phyloP scores from a whole-genome alignment of 2,797 vertebrate species.

The Ciconia nigra region DNA sequence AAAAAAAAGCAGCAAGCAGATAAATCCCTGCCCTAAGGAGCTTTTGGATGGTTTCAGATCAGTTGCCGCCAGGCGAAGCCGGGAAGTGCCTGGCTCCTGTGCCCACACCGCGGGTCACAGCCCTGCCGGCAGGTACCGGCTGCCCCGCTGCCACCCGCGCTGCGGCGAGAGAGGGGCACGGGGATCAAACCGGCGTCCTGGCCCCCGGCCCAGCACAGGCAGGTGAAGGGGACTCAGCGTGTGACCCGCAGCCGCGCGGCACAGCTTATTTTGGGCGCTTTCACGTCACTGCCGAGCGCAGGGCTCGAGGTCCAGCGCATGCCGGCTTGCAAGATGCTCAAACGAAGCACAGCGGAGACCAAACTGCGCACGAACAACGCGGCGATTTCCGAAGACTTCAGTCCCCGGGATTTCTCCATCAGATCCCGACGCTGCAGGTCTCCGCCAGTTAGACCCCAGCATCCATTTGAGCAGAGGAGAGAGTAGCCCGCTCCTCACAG shows the following conservation, averaged over 20 bases:
- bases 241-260: accelerated
- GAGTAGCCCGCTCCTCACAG: accelerated
- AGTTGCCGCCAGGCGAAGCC: neutral
- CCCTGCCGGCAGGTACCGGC: neutral
- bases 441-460: accelerated
- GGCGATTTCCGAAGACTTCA: accelerated
- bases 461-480: accelerated
- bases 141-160: neutral
- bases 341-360: neutral
- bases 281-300: accelerated
- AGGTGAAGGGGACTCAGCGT: neutral
- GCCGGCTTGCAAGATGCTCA: accelerated
- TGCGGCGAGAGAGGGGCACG: accelerated
- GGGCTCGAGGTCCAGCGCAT: neutral
- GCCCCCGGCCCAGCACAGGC: accelerated
- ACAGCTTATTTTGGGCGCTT: neutral
- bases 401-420: neutral
- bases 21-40: neutral
- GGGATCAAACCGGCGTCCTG: accelerated
- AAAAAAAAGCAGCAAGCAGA: neutral
- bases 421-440: accelerated
- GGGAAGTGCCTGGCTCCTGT: accelerated
- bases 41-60: neutral
- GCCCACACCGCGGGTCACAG: neutral
- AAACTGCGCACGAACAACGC: neutral